Conservation (phyloP, 2,113 vertebrate species). For the Pholis gunnellus region DNA sequence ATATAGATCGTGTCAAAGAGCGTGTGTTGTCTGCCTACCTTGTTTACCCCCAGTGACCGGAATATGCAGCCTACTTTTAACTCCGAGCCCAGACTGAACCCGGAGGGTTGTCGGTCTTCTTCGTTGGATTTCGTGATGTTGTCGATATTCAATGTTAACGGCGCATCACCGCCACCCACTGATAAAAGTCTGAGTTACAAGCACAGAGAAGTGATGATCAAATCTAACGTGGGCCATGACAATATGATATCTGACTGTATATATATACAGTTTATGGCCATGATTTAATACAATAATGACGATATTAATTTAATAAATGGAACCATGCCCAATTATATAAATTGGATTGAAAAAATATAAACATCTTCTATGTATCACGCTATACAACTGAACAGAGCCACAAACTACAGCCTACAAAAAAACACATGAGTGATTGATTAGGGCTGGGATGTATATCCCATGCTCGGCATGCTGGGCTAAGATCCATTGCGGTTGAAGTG, state of each 20-base stretch:
- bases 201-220: background rate
- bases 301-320: background rate
- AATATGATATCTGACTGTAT: background rate
- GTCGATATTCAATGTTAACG: background rate
- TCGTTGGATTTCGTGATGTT: background rate
- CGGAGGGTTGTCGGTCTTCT: constrained; percentile 40
- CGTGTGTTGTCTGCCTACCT: constrained; percentile 26
- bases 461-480: background rate
- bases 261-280: background rate
- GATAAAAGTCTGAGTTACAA: background rate
- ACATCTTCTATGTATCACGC: background rate
- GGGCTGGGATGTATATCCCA: background rate
- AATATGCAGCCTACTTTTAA: background rate
- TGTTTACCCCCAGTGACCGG: constrained; percentile 27
- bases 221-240: background rate
- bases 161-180: background rate
- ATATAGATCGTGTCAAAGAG: background rate
- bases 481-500: background rate
- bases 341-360: background rate
- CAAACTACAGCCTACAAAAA: background rate
- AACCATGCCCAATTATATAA: background rate
- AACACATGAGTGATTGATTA: background rate
- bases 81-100: constrained; percentile 23
- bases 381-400: background rate
- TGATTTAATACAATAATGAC: background rate